These are phyloP conservation scores for Drosophila murphyi DNA, from an alignment of 1,140 invertebrate species.

Conservation along the genomic window DNA sequence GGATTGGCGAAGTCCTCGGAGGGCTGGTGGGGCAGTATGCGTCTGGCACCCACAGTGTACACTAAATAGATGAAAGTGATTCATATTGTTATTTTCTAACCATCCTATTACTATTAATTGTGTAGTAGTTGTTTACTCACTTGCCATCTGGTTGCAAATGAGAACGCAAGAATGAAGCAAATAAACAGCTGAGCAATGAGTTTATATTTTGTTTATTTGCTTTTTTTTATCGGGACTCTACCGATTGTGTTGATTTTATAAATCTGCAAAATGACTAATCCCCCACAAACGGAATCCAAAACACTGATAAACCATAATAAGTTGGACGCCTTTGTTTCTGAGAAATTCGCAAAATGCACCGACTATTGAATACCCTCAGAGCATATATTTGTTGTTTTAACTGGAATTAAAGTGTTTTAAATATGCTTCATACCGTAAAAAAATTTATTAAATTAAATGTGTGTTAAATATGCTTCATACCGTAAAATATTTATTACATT, in stretches of 20 bases:
- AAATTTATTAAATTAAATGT: not conserved
- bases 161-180: not conserved
- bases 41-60: slow-evolving; percentile 78
- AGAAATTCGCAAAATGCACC: not conserved
- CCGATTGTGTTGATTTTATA: slow-evolving; percentile 28
- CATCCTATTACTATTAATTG: not conserved
- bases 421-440: not conserved
- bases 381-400: not conserved
- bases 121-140: slow-evolving; percentile 48
- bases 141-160: slow-evolving; percentile 20
- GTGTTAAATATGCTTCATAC: not conserved
- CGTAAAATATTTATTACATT: not conserved
- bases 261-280: slow-evolving; percentile 65
- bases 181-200: slow-evolving; percentile 20
- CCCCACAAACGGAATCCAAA: slow-evolving; percentile 43
- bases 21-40: slow-evolving; percentile 60
- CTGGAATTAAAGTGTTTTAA: not conserved
- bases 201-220: slow-evolving; percentile 36
- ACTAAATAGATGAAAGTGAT: slow-evolving; percentile 49
- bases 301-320: slow-evolving; percentile 30
- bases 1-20: slow-evolving; percentile 65
- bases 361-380: slow-evolving; percentile 29
- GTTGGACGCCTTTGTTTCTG: slow-evolving; percentile 59
- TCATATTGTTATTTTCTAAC: not conserved
- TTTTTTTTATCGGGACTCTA: slow-evolving; percentile 8